Percentiles rank a stretch among this genome's conserved stretches.
phyloP scores from a whole-genome alignment of 2,797 vertebrate genomes.

The Melanotaenia trifasciata region DNA sequence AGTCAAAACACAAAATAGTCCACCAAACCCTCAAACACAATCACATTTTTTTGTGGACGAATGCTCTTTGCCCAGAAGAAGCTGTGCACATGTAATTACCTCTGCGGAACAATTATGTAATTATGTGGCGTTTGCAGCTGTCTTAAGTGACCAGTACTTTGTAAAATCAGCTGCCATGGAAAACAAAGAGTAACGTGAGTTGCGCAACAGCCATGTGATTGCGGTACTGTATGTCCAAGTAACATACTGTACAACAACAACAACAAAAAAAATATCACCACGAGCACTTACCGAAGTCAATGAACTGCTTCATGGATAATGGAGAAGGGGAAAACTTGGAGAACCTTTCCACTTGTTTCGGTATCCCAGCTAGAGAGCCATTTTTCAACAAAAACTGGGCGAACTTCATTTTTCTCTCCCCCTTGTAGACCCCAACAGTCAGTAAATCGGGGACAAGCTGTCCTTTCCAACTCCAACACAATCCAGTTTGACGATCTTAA shows the following conservation, averaged over 20 bases:
- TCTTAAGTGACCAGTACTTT: background rate
- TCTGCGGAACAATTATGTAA: background rate
- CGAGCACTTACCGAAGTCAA: constrained; percentile 93
- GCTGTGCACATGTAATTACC: background rate
- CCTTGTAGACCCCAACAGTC: constrained; percentile 19
- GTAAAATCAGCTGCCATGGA: constrained; percentile 1
- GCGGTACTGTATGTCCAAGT: background rate
- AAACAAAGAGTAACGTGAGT: constrained; percentile 27
- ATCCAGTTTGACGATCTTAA: constrained; percentile 38
- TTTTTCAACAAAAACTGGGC: constrained; percentile 83
- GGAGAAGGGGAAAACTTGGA: constrained; percentile 95
- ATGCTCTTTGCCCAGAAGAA: background rate
- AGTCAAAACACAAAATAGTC: background rate
- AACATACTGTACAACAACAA: background rate
- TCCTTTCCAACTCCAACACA: constrained; percentile 36
- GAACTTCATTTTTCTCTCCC: constrained; percentile 83
- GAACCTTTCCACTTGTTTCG: constrained; percentile 91
- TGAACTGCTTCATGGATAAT: constrained; percentile 95
- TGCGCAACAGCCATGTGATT: constrained; percentile 12
- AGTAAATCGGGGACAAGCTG: constrained; percentile 19
- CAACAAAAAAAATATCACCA: background rate
- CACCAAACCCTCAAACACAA: background rate
- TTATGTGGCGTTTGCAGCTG: background rate
- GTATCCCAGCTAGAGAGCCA: constrained; percentile 77
- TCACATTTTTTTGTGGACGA: too few relatives aligned